phyloP scores from a whole-genome alignment of 1,140 invertebrate genomes.

The Ostrea edulis region DNA sequence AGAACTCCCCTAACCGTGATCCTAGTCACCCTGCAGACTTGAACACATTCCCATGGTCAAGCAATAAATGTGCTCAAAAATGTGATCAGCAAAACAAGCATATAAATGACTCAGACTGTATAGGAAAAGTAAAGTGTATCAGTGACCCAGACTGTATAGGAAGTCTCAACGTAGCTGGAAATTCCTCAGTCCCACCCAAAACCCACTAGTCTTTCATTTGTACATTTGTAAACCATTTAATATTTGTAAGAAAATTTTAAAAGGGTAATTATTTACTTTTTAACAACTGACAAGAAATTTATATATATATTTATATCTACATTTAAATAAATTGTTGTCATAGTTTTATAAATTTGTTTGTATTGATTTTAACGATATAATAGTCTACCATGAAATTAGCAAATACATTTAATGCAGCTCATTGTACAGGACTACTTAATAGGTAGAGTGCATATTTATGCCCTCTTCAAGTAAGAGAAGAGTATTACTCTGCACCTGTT shows the following conservation, averaged over 20 bases:
- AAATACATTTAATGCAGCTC: neutral
- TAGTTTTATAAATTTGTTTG: slow-evolving; percentile 3
- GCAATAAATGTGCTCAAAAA: slow-evolving; percentile 20
- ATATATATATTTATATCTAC: slow-evolving; percentile 37
- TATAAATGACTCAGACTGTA: slow-evolving; percentile 15
- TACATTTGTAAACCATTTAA: neutral
- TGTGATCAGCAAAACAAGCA: slow-evolving; percentile 19
- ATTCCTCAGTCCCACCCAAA: slow-evolving; percentile 13
- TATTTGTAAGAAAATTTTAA: slow-evolving; percentile 38
- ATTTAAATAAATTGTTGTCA: slow-evolving; percentile 38
- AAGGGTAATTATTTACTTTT: slow-evolving; percentile 33
- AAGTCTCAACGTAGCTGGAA: slow-evolving; percentile 14
- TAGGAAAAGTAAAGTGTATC: slow-evolving; percentile 19
- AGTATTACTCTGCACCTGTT: too few relatives aligned
- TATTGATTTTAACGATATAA: neutral
- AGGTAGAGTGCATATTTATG: too few relatives aligned
- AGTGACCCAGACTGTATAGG: slow-evolving; percentile 27
- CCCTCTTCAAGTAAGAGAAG: too few relatives aligned
- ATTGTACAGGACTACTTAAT: neutral
- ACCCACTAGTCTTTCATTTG: slow-evolving; percentile 36
- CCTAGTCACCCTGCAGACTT: slow-evolving; percentile 29
- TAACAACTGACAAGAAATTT: slow-evolving; percentile 22
- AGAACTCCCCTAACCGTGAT: slow-evolving; percentile 28
- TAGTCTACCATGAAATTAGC: neutral
- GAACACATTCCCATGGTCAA: slow-evolving; percentile 39